Base-by-base conservation (phyloP, 2,888 invertebrate genomes). In the Nomada goodeniana region DNA sequence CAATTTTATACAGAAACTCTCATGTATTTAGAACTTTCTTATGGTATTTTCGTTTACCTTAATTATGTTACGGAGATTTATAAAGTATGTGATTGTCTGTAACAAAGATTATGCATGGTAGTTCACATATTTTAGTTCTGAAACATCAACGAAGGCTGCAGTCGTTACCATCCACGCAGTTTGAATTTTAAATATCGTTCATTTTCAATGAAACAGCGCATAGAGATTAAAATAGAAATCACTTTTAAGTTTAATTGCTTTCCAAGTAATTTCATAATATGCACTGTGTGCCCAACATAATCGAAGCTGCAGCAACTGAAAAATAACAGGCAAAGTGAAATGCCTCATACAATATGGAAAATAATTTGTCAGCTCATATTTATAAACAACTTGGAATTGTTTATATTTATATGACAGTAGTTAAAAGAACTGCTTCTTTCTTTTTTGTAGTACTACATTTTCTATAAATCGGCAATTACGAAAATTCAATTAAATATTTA, bases 121-220 rank as follows among this genome's bases (percentile, higher is more conserved):
- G 36, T 26, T 26, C 2, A 36, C 36, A 36, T 36, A 65, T 29
- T 65, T 65, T 18, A 29, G 13, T n/a, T 52, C 18, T 29, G 18
- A 26, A 26, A 36, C 13, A 65, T 42, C 47, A 29, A 44, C 50
- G 20, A n/a, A 52, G 10, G 29, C 53, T 10, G 42, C 67, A 53
- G 67, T 29, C 47, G 47, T 10, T 50, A 47, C 15, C n/a, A 29
- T n/a, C 53, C 63, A 23, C 18, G 23, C 44, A 26, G 5, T 18
- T 69, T 11, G 44, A 69, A 69, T 69, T 55, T 69, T 18, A 42
- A 69, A 57, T 18, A 57, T 44, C 26, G 42, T 29, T 29, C 15
- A 23, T 10, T 55, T 68, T 42, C 42, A 15, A 18, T 11, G 29
- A 52, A 71, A 50, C 20, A 71, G 36, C 10, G 50, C 18, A 50